Evolutionary conservation across 2,888 invertebrate genomes (phyloP).

Genomic region (Trachelus iudaicus): DNA sequence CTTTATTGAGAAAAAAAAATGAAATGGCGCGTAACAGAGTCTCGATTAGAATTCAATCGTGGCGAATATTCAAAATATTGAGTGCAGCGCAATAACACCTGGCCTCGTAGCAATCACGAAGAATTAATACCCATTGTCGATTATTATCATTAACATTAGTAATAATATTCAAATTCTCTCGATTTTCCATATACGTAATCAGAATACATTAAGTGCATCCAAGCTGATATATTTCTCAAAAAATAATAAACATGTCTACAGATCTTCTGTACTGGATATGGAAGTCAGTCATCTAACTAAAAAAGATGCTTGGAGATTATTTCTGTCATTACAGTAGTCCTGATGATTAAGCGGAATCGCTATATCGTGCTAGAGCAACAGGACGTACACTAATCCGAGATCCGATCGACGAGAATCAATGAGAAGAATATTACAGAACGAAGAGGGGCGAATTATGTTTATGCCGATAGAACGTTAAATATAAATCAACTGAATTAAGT

Average conservation of each 20-base stretch:
- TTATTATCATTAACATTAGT: not conserved
- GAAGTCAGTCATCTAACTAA: not conserved
- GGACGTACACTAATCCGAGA: not conserved
- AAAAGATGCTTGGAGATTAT: not conserved
- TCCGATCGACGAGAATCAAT: not conserved
- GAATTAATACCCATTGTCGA: slow-evolving; percentile 18
- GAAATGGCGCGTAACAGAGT: not conserved
- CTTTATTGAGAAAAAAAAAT: slow-evolving; percentile 9
- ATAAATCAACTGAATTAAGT: not conserved
- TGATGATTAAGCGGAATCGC: not conserved
- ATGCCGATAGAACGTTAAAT: not conserved
- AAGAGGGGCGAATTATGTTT: not conserved
- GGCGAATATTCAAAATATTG: slow-evolving; percentile 19
- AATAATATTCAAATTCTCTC: slow-evolving; percentile 7
- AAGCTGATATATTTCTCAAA: not conserved
- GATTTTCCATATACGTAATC: not conserved
- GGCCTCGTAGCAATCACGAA: slow-evolving; percentile 18
- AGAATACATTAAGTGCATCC: not conserved
- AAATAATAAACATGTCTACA: not conserved
- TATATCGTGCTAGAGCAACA: not conserved
- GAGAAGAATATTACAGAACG: not conserved
- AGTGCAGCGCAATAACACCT: slow-evolving; percentile 19
- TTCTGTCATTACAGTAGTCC: not conserved
- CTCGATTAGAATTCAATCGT: slow-evolving; percentile 16
- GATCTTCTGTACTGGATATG: not conserved